A percentile compares a stretch with the other conserved stretches of the same genome.
These are phyloP conservation scores for Meloidogyne chitwoodi DNA, from an alignment of 1,140 invertebrate species.

Conservation along the genomic window DNA sequence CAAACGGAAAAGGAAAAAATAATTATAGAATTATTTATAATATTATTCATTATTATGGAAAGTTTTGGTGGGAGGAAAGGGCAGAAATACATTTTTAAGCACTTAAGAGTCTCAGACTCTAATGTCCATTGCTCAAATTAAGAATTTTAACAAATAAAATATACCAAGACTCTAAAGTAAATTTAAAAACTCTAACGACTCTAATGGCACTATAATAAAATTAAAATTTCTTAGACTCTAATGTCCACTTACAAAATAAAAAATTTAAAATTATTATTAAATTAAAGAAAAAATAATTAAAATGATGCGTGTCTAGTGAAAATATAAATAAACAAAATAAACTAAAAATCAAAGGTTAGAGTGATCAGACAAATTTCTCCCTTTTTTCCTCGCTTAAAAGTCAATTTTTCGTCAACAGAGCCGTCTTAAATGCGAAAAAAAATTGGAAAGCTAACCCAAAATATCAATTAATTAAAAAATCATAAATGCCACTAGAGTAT, in stretches of 20 bases:
- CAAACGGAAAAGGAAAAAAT: not conserved
- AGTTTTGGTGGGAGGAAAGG: not conserved
- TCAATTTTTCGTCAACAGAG: not conserved
- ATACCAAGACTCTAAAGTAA: not conserved
- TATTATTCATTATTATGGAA: not conserved
- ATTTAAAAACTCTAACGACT: no score
- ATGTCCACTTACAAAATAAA: no score
- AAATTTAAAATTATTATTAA: no score
- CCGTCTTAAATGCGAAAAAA: not conserved
- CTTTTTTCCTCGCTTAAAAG: not conserved
- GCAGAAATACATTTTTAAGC: not conserved
- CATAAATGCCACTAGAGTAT: no score
- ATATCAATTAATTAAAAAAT: no score
- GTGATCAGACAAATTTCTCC: not conserved
- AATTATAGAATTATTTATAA: not conserved
- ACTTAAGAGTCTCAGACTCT: not conserved
- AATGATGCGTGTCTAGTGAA: no score
- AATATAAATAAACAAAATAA: no score
- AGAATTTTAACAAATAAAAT: not conserved
- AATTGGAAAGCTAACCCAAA: no score
- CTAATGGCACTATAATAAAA: no score
- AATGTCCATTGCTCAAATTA: not conserved
- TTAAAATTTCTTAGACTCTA: no score
- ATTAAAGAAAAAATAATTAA: no score
- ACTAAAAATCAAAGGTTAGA: not conserved